Evolutionary conservation across 2,888 invertebrate genomes (phyloP), one percentile per base, ranked within the genome.

Genomic region (Clanis bilineata): DNA sequence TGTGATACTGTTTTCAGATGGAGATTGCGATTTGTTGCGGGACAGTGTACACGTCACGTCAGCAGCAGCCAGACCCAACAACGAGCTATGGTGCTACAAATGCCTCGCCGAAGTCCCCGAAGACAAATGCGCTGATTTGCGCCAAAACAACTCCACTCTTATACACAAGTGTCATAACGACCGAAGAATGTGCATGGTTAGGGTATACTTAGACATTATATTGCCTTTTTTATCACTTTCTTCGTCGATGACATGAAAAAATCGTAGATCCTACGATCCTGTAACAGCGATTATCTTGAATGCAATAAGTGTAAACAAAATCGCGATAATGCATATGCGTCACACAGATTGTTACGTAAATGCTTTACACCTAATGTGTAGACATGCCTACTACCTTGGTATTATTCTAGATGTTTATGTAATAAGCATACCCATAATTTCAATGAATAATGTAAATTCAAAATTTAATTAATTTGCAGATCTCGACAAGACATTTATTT

Each of bases 71-170:
- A 94, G 96, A 77, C 95, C 95, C 66, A 93, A 93, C 70, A 96
- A 96, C 83, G 96, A 96, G 80, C 92, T 97, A 58, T 96, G 95
- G 94, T 97, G 97, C 85, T 96, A 96, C 86, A 93, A 94, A 68
- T 97, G 97, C 82, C 94, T 96, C 71, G 96, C 96, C 0, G 95
- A 96, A 89, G 94, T 94, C 5, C 94, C 95, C 41, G 96, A 95
- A 5, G 95, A 95, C 64, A 91, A 92, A 72, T 97, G 97, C 74
- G 93, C 95, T 3, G 94, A 95, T 74, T 86, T 96, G 12, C 85
- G 92, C 0, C 88, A 93, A 23, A 93, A 93, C 60, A 93, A 94
- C 72, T 93, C 94, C 0, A 89, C 92, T 44, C 92, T 95, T 63
- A 93, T 94, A 67, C 94, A 94, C 72, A 97, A 97, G 80, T 97